phyloP scores from a whole-genome alignment of 2,888 invertebrate species.

The Hydrotaea cyrtoneurina region DNA sequence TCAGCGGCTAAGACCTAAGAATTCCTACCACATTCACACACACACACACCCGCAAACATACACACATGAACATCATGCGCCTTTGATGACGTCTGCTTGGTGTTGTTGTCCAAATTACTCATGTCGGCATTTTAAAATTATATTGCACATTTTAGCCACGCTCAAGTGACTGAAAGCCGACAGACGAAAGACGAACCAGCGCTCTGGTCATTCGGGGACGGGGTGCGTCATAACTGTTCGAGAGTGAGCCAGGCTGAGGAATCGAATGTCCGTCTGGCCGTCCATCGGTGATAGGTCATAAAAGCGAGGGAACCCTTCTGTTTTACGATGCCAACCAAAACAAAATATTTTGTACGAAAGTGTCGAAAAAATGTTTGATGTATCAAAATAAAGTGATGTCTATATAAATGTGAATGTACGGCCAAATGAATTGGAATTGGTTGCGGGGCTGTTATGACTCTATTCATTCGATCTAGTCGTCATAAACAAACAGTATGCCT shows the following conservation, averaged over 20 bases:
- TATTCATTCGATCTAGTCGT: constrained; percentile 59
- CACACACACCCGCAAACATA: no score
- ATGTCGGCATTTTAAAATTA: constrained; percentile 79
- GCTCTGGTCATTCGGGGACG: background rate
- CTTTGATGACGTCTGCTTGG: background rate
- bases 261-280: constrained; percentile 34
- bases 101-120: constrained; percentile 69
- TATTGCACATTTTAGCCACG: constrained; percentile 79
- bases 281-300: constrained; percentile 71
- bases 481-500: constrained; percentile 79
- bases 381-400: constrained; percentile 72
- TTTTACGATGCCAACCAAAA: constrained; percentile 56
- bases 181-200: no score
- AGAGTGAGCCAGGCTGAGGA: constrained; percentile 17
- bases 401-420: constrained; percentile 60
- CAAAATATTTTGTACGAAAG: constrained; percentile 55
- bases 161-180: constrained; percentile 58
- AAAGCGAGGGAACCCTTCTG: constrained; percentile 71
- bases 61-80: background rate
- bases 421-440: constrained; percentile 46
- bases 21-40: constrained; percentile 30
- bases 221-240: constrained; percentile 62
- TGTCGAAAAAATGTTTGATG: constrained; percentile 41
- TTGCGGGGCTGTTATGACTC: constrained; percentile 17
- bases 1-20: constrained; percentile 46